Evolutionary conservation across 2,113 vertebrate species (phyloP).

Genomic region (Cnemophilus loriae): DNA sequence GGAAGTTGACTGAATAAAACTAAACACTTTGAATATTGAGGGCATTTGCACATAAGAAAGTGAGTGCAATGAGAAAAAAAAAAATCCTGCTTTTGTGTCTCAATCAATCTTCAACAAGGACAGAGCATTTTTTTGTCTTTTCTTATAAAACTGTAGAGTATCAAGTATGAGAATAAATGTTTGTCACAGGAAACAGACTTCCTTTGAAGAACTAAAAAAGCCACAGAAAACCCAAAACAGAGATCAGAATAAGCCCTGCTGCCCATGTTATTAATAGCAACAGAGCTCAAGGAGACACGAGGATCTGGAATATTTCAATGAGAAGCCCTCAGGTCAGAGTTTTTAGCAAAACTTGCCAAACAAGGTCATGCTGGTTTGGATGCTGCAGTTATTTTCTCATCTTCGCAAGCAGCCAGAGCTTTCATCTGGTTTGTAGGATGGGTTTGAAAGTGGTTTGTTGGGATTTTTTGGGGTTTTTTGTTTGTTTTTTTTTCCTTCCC

Average conservation of each 20-base stretch:
- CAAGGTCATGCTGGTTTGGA: neutral
- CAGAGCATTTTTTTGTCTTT: neutral
- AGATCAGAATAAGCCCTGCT: neutral
- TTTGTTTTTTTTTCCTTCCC: neutral
- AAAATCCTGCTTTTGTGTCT: neutral
- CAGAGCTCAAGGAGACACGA: neutral
- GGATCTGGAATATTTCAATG: neutral
- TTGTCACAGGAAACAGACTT: neutral
- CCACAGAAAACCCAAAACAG: neutral
- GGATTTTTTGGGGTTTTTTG: fast-evolving
- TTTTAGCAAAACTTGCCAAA: neutral
- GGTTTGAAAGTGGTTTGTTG: neutral
- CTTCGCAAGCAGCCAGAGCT: neutral
- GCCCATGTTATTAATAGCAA: neutral
- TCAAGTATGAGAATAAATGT: neutral
- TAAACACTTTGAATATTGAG: neutral
- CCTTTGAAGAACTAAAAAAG: neutral
- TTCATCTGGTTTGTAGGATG: neutral
- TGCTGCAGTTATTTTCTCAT: neutral
- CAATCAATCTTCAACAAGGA: neutral
- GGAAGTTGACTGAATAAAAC: neutral
- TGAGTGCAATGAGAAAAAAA: neutral
- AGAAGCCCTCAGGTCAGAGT: neutral
- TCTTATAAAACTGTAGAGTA: neutral
- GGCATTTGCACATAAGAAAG: neutral